Evolutionary conservation across 2,113 vertebrate genomes (phyloP).

Genomic region (Potamarius usumacintae): DNA sequence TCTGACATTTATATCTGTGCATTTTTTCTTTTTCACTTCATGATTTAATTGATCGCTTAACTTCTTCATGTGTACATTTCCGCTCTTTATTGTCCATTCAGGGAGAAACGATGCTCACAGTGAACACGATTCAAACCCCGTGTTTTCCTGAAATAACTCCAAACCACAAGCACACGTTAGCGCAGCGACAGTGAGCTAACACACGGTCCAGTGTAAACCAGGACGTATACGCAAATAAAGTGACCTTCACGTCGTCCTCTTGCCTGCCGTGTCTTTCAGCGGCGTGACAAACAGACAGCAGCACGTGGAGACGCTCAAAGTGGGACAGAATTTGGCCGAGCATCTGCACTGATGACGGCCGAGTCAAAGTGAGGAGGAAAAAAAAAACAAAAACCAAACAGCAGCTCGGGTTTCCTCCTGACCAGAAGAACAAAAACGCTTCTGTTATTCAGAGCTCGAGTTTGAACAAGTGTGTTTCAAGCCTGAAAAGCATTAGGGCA

Average conservation of each 20-base stretch:
- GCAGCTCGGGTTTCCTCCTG: conserved; percentile 3
- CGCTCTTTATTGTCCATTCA: no score
- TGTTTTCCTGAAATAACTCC: no score
- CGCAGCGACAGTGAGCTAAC: not conserved
- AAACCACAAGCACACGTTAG: not conserved
- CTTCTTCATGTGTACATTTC: no score
- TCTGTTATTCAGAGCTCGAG: conserved; percentile 2
- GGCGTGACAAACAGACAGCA: conserved; percentile 24
- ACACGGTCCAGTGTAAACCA: not conserved
- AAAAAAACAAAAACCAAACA: no score
- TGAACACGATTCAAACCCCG: no score
- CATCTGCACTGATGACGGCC: conserved; percentile 56
- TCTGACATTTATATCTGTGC: no score
- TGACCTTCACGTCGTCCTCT: conserved; percentile 8
- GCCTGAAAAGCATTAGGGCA: not conserved
- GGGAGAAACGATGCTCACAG: no score
- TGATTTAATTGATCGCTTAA: no score
- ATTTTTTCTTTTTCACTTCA: no score
- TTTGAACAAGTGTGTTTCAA: not conserved
- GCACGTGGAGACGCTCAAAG: conserved; percentile 34
- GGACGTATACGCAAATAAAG: no score
- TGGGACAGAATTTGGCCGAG: conserved; percentile 3
- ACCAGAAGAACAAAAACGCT: conserved; percentile 17
- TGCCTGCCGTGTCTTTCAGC: not conserved
- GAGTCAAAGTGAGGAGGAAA: conserved; percentile 52